Base-by-base conservation (phyloP, 2,113 vertebrate species). In the Anser brachyrhynchus region DNA sequence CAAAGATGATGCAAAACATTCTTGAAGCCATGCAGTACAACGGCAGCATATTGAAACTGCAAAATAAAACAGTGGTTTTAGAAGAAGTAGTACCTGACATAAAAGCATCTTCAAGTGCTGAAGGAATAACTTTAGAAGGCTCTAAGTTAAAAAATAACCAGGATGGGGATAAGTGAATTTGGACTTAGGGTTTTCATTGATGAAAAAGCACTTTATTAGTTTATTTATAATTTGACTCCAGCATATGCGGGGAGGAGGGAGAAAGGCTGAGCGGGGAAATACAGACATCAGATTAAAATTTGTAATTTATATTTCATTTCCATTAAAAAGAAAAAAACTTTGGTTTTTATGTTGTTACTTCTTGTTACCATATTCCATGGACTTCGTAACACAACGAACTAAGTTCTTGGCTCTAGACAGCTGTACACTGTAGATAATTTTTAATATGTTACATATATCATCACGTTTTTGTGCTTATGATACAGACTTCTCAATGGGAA, bases 21-120 rank as follows among this genome's bases (percentile, higher is more conserved):
- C 97, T 99, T 80, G 98, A 99, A 94, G 94, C 95, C 11, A 92
- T 99, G 13, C 98, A 98, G 84, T 97, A 98, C 39, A 98, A 98
- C 17, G 97, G 97, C 78, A 98, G 97, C 90, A 92, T 97, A 58
- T 59, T 98, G 58, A 97, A 98, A 96, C 97, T 97, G 95, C 98
- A 98, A 58, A 98, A 97, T 22, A 98, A 98, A 85, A 37, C 97
- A 33, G 80, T 89, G 5, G 94, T 93, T 88, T 97, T 98, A 6
- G 98, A 98, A 93, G 97, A 98, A 91, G 98, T 96, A 33, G 97
- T 96, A 33, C 93, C 87, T 22, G 96, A 97, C 81, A 91, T 97
- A 94, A 90, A 96, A 85, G 92, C 72, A 87, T 95, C 97, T 92
- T 97, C 96, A 61, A 74, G 84, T 85, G 62, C 52, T 97, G 87